Evolutionary conservation across 1,140 invertebrate genomes (phyloP).

Genomic region (Helicoverpa armigera): DNA sequence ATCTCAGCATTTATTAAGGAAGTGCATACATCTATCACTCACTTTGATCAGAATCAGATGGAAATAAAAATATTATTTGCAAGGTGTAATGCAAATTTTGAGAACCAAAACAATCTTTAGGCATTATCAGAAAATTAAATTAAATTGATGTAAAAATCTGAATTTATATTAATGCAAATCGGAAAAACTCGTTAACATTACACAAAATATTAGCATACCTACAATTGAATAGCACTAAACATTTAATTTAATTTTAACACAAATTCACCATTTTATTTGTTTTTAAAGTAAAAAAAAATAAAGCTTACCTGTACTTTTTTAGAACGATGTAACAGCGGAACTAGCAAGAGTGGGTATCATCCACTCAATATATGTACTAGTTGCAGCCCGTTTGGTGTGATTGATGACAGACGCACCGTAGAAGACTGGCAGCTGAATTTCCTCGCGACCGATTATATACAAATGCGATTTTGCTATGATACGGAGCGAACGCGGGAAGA

Average conservation of each 20-base stretch:
- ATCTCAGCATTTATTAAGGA: too few species aligned
- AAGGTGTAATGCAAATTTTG: too few species aligned
- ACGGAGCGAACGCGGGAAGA: constrained; percentile 29
- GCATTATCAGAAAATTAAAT: too few species aligned
- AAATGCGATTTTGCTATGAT: constrained; percentile 45
- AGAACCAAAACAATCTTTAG: too few species aligned
- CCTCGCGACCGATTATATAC: constrained; percentile 42
- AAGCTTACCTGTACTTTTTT: constrained; percentile 30
- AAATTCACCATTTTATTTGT: neutral
- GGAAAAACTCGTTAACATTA: too few species aligned
- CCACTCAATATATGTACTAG: constrained; percentile 14
- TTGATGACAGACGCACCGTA: constrained; percentile 32
- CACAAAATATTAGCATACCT: too few species aligned
- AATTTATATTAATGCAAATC: too few species aligned
- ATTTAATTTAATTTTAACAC: neutral
- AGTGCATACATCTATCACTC: too few species aligned
- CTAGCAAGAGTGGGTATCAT: constrained; percentile 2
- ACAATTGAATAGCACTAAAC: too few species aligned
- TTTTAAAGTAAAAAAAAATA: neutral
- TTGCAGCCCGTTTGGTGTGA: constrained; percentile 12
- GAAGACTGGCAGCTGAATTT: constrained; percentile 43
- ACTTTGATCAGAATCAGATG: too few species aligned
- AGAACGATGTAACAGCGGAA: constrained; percentile 12
- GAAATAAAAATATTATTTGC: too few species aligned
- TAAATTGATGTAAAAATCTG: too few species aligned